A percentile compares a stretch with the other conserved stretches of the same genome.
These are phyloP conservation scores for Blastobasis lacticolella DNA, from an alignment of 2,888 invertebrate species.

Conservation along the genomic window DNA sequence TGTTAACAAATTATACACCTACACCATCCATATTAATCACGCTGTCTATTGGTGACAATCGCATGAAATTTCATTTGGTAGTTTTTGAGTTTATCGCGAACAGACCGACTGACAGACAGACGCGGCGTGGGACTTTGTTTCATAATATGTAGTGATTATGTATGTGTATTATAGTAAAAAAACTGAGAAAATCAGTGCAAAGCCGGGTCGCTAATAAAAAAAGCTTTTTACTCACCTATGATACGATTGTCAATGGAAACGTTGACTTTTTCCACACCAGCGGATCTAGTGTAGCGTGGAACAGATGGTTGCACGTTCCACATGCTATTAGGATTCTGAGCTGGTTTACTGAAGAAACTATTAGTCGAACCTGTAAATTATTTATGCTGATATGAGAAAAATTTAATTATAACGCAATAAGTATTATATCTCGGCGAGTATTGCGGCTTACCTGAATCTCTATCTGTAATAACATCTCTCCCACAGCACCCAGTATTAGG, in stretches of 20 bases:
- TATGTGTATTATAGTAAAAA: too few species aligned
- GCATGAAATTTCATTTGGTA: too few species aligned
- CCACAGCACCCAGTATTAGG: constrained; percentile 54
- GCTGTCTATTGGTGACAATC: too few species aligned
- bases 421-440: not conserved
- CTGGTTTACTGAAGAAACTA: not conserved
- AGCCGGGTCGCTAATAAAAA: too few species aligned
- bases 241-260: constrained; percentile 31
- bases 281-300: constrained; percentile 9
- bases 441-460: constrained; percentile 40
- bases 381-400: not conserved
- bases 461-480: constrained; percentile 39
- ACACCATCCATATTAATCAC: too few species aligned
- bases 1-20: too few species aligned
- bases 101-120: too few species aligned
- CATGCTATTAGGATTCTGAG: not conserved
- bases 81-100: too few species aligned
- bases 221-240: constrained; percentile 22
- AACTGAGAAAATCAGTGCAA: too few species aligned
- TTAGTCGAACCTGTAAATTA: not conserved
- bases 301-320: not conserved
- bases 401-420: not conserved
- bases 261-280: constrained; percentile 14
- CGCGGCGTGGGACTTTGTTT: too few species aligned
- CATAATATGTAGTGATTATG: too few species aligned